Evolutionary conservation across 2,113 vertebrate genomes (phyloP), one percentile per base, ranked within the genome.

Genomic region (Pituophis catenifer): DNA sequence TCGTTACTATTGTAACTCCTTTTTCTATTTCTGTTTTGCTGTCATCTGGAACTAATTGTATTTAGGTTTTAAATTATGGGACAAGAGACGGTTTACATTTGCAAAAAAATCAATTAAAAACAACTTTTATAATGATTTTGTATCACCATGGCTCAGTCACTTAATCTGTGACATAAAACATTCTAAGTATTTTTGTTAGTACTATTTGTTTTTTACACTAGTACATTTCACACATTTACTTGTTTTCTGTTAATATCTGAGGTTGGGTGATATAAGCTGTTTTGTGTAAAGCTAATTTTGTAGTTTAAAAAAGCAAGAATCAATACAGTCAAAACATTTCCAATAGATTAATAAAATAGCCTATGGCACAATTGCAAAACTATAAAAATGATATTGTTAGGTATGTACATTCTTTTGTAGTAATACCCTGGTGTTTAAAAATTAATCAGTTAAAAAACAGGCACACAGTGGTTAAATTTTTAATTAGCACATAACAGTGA

Each of bases 401-500:
- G 81, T 93, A 21, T 15, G 54, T 91, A 17, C 38, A 75, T 48
- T 62, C 0, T 0, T 62, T 0, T 0, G 91, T n/a, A 93, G 93
- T 81, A 52, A 89, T 93, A 91, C 4, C 86, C 1, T 88, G 6
- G 50, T 9, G 13, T 53, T 62, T 38, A 44, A 81, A 81, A 81
- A 81, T 38, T 81, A 44, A 81, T 81, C 19, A 81, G 8, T 81
- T 81, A 38, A 81, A 81, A 81, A 81, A 81, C 33, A 81, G 75
- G 75, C 17, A 81, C 3, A 81, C 8, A 81, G 33, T 38, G 75
- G 75, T 81, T 38, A 81, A 21, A 9, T 13, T 8, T 95, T 17
- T 91, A 90, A 91, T 95, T 91, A 93, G 92, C 93, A 94, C 89
- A 9, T 52, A 38, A 92, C 52, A 89, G 12, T 57, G 23, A 50